Base-by-base conservation (phyloP, 64 coral and sea anemone species). In the Montipora efflorescens region DNA sequence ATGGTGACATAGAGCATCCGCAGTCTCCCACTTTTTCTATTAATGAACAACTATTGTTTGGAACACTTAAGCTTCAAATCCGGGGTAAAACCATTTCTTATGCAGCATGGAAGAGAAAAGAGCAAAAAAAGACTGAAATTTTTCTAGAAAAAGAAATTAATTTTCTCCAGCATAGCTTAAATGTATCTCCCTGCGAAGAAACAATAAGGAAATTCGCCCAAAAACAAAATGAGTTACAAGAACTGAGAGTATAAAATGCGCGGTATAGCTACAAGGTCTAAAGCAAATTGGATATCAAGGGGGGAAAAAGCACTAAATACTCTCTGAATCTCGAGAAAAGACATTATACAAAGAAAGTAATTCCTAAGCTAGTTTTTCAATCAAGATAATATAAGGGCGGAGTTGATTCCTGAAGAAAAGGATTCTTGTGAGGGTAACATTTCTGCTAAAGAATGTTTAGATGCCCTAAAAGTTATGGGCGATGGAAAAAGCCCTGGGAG, bases 381-480 rank as follows among this genome's bases (percentile, higher is more conserved):
- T 52, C 78, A 80, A 80, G 53, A 80, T 49, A 52, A 48, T 80
- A 80, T 55, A 48, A 16, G 78, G 7, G 19, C 15, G 11, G 58
- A 80, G 16, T 55, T 80, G 78, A 80, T 7, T 55, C 7, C 18
- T 18, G 53, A 80, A n/a, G 78, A 80, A 49, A 80, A 14, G 43
- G 28, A 47, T 47, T 80, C 23, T 14, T 80, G 78, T 49, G 78
- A 80, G 53, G 78, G 78, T 19, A 80, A 80, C 52, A 80, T 80
- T 49, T 52, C 78, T 80, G 78, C 46, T 80, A 55, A 80, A 80
- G 78, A 80, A 58, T 80, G 78, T 80, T 80, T 80, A 51, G 53
- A 80, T 80, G 47, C 45, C 43, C 20, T 80, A 55, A 80, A 80
- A 49, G 47, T n/a, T 52, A 80, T 58, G 78, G 53, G 53, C 10